These are phyloP conservation scores for Cheirogaleus medius DNA, from an alignment of 2,113 vertebrate species.

Conservation along the genomic window DNA sequence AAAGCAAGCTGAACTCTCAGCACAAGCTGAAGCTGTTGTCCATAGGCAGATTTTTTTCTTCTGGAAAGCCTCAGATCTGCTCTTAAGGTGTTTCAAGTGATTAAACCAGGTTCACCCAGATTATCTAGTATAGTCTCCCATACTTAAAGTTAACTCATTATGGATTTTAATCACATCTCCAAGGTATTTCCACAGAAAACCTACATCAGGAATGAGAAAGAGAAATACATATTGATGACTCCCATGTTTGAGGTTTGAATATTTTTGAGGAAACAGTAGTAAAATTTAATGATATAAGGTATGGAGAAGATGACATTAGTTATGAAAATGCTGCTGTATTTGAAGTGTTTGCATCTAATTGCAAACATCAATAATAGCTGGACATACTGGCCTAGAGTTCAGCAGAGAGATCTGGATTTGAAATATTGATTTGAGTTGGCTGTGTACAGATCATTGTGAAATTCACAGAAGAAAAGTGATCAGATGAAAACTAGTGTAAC, in stretches of 20 bases:
- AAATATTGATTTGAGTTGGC: not conserved
- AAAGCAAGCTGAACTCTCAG: not conserved
- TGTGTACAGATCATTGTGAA: not conserved
- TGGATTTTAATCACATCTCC: not conserved
- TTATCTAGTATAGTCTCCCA: not conserved
- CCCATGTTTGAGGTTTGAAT: not conserved
- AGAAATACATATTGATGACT: not conserved
- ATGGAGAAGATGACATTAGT: not conserved
- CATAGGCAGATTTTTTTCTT: not conserved
- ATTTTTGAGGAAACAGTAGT: not conserved
- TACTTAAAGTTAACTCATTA: not conserved
- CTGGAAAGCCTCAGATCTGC: not conserved
- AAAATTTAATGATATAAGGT: not conserved
- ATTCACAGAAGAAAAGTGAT: not conserved
- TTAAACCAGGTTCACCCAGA: too few relatives aligned
- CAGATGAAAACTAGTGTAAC: not conserved
- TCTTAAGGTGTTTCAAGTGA: not conserved
- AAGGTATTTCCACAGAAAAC: not conserved
- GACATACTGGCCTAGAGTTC: not conserved
- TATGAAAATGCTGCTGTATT: not conserved
- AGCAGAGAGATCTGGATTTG: not conserved
- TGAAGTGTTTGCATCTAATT: not conserved
- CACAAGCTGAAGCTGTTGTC: not conserved
- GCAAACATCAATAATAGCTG: not conserved
- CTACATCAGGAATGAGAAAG: not conserved